Evolutionary conservation across 1,140 invertebrate species (phyloP).

Genomic region (Cylas formicarius): DNA sequence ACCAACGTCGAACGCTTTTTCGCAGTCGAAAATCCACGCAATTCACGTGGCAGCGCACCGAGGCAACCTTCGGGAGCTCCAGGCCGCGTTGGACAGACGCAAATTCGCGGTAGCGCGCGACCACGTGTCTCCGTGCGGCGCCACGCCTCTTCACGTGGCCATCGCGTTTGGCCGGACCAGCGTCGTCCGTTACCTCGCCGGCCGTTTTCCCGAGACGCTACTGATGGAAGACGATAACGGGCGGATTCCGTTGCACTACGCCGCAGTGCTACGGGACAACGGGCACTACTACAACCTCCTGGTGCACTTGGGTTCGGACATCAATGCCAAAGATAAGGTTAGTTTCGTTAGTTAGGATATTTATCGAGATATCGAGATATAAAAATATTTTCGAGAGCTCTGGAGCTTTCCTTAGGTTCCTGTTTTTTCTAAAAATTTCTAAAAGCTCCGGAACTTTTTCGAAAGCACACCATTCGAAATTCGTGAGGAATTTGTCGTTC

Average conservation of each 20-base stretch:
- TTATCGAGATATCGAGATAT: not conserved
- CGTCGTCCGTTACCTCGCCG: slow-evolving; percentile 55
- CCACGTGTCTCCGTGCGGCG: slow-evolving; percentile 66
- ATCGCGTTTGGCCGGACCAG: slow-evolving; percentile 72
- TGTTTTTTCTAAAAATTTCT: not conserved
- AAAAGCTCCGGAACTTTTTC: slow-evolving; percentile 11
- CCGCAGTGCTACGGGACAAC: slow-evolving; percentile 75
- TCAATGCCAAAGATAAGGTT: slow-evolving; percentile 75
- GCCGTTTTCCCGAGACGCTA: slow-evolving; percentile 69
- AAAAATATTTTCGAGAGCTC: too few relatives aligned
- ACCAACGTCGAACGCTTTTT: slow-evolving; percentile 8
- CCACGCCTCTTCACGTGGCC: slow-evolving; percentile 88
- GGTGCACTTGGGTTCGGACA: slow-evolving; percentile 76
- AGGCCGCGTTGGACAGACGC: slow-evolving; percentile 78
- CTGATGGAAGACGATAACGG: slow-evolving; percentile 69
- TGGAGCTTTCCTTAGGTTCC: not conserved
- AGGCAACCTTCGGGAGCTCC: slow-evolving; percentile 76
- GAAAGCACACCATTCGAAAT: too few relatives aligned
- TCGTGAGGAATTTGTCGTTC: too few relatives aligned
- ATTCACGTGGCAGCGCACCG: slow-evolving; percentile 81
- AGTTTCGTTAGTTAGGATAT: slow-evolving; percentile 32
- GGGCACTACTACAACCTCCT: slow-evolving; percentile 83
- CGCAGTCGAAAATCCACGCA: slow-evolving; percentile 78
- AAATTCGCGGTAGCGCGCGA: slow-evolving; percentile 86
- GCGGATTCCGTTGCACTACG: slow-evolving; percentile 85